A percentile compares a stretch with the other conserved stretches of the same genome.
phyloP scores from a whole-genome alignment of 2,888 invertebrate species.

The Eurois occulta region DNA sequence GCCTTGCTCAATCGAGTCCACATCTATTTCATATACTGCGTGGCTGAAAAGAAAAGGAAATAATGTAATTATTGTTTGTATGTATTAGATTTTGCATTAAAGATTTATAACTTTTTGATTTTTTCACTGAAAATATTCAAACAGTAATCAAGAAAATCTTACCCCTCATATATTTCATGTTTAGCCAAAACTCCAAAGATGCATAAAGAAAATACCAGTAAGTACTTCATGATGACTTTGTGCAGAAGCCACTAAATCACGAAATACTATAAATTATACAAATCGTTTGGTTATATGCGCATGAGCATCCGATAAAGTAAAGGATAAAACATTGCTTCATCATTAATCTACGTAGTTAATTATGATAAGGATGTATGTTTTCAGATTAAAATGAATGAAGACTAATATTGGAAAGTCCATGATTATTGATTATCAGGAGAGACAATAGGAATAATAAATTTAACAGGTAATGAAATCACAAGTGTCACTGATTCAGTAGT shows the following conservation, averaged over 20 bases:
- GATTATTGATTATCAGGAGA: not conserved
- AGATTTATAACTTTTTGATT: no score
- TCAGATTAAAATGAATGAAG: not conserved
- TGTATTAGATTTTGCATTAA: not conserved
- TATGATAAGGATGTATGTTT: not conserved
- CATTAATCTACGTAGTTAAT: not conserved
- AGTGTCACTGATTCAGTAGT: not conserved
- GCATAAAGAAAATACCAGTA: constrained; percentile 68
- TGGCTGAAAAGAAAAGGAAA: constrained; percentile 70
- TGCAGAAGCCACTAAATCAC: not conserved
- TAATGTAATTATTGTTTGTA: not conserved
- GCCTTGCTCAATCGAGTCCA: constrained; percentile 70
- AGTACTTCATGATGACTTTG: constrained; percentile 49
- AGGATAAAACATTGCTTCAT: not conserved
- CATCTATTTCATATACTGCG: constrained; percentile 76
- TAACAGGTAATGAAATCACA: not conserved
- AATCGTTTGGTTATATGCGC: constrained; percentile 43
- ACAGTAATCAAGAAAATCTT: not conserved
- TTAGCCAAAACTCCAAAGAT: constrained; percentile 75
- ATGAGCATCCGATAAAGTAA: constrained; percentile 27
- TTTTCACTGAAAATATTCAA: not conserved
- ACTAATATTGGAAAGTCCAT: not conserved
- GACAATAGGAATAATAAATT: not conserved
- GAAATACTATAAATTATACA: not conserved
- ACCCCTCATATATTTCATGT: constrained; percentile 77